These are phyloP conservation scores for Carlito syrichta DNA, from an alignment of 2,113 vertebrate genomes.

Conservation along the genomic window DNA sequence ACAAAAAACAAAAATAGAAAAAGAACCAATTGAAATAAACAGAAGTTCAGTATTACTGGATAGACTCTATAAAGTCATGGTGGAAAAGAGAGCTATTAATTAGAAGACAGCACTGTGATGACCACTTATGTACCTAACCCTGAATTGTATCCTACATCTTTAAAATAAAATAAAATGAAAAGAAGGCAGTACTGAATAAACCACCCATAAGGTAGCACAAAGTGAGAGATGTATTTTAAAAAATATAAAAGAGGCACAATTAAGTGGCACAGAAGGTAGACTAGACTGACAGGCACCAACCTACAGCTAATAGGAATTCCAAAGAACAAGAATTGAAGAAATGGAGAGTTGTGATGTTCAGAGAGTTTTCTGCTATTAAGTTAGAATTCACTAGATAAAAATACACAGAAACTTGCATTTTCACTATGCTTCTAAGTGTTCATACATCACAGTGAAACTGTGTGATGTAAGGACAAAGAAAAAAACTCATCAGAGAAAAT, in stretches of 20 bases:
- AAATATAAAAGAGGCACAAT: background rate
- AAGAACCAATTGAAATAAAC: too few relatives aligned
- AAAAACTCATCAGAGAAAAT: background rate
- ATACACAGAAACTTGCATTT: background rate
- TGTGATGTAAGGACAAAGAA: background rate
- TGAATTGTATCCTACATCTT: too few relatives aligned
- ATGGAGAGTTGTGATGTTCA: background rate
- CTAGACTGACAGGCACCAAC: background rate
- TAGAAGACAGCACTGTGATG: background rate
- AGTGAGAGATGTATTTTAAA: background rate
- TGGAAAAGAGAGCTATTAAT: background rate
- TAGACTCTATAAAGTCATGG: background rate
- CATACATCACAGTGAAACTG: background rate
- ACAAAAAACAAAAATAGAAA: background rate
- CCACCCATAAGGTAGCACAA: background rate
- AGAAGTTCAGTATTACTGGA: background rate
- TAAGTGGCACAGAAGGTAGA: background rate
- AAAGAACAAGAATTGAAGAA: background rate
- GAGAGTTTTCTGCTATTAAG: background rate
- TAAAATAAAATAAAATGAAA: too few relatives aligned
- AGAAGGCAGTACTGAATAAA: background rate
- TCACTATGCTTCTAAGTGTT: background rate
- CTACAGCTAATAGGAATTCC: background rate
- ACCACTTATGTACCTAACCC: too few relatives aligned
- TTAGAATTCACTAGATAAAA: conserved; percentile 17